Evolutionary conservation across 2,888 invertebrate species (phyloP), one percentile per base, ranked within the genome.

Genomic region (Phengaris alcon): DNA sequence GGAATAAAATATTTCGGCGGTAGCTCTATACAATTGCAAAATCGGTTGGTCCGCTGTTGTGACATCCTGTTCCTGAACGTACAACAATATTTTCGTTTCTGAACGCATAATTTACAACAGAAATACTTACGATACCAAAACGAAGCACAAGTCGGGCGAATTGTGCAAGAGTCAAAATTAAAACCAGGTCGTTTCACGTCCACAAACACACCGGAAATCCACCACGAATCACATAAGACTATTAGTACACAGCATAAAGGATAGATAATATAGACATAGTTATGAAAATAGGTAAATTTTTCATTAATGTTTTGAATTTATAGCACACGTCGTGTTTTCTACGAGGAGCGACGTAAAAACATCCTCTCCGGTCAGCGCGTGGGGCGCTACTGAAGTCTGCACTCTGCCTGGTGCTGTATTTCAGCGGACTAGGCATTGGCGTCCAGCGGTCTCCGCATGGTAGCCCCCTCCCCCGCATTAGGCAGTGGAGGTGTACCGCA

Each of bases 121-220:
- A 76, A 76, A 77, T 80, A 81, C 82, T 86, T 82, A 88, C 88
- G 80, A 82, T 76, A 77, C 79, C 79, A 79, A 81, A 82, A 80
- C 79, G 79, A 79, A 70, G 6, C 79, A 79, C 78, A 73, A 75
- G 75, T 74, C 77, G 73, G 75, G 79, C 79, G 80, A 86, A 86
- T 89, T 87, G 89, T 89, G 89, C 86, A 88, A 89, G 84, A 85
- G 84, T 87, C 85, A 85, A 88, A 89, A 88, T 88, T 87, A 88
- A 85, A 89, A 90, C 82, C 88, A 85, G 90, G 90, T 90, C 90
- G 89, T 80, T 79, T 80, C 79, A 82, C 79, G 77, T 81, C 80
- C 81, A 77, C 81, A 79, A 78, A 81, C 75, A 78, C 72, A 83
- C 82, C 79, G 80, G 79, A 77, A 76, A 78, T 79, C 78, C 80